Conservation (phyloP, 2,888 invertebrate species). For the Drosophila trichaetosa region DNA sequence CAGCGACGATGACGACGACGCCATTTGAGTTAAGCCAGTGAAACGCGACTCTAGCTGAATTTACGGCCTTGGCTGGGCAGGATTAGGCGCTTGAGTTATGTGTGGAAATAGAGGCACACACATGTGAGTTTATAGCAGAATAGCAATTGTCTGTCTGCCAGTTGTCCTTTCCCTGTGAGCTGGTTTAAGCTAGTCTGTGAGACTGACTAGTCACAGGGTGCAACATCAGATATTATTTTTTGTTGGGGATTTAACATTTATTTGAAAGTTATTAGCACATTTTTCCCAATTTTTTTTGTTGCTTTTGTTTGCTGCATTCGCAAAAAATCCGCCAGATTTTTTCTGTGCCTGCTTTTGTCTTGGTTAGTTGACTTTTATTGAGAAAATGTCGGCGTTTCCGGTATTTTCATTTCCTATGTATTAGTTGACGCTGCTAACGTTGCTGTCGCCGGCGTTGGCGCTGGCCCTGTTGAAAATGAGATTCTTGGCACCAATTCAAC, state of each 20-base stretch:
- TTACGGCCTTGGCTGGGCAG: constrained; percentile 58
- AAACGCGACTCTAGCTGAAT: constrained; percentile 53
- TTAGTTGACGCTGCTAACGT: constrained; percentile 40
- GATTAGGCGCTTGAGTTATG: constrained; percentile 58
- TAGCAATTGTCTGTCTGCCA: constrained; percentile 41
- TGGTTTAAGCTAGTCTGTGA: constrained; percentile 53
- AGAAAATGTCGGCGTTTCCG: constrained; percentile 55
- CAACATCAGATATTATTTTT: constrained; percentile 24
- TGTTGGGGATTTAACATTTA: constrained; percentile 51
- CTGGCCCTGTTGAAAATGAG: constrained; percentile 75
- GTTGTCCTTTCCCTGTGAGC: constrained; percentile 24
- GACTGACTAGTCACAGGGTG: constrained; percentile 31
- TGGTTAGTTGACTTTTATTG: constrained; percentile 55
- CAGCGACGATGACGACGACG: constrained; percentile 8
- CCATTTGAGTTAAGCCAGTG: constrained; percentile 56
- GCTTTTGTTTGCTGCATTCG: constrained; percentile 5
- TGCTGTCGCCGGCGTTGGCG: constrained; percentile 23
- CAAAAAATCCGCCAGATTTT: constrained; percentile 31
- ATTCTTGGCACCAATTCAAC: constrained; percentile 84
- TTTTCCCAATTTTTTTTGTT: constrained; percentile 42
- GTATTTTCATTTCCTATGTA: constrained; percentile 60
- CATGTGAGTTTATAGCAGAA: constrained; percentile 30
- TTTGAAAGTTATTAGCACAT: constrained; percentile 64
- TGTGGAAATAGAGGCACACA: constrained; percentile 43
- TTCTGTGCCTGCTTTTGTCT: constrained; percentile 26